phyloP scores from a whole-genome alignment of 2,888 invertebrate genomes.

The Ceriagrion tenellum region DNA sequence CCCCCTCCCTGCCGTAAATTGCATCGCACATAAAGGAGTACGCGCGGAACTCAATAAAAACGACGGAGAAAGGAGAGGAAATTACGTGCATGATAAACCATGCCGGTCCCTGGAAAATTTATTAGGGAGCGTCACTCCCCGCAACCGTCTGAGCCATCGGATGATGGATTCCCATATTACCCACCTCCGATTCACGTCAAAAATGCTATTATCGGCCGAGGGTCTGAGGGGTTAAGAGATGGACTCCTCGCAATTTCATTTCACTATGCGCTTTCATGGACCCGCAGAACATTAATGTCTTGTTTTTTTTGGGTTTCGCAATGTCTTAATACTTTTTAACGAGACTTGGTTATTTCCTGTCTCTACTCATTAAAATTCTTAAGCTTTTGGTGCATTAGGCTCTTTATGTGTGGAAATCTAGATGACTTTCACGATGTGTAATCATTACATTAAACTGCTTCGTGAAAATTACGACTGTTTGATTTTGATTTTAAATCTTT shows the following conservation, averaged over 20 bases:
- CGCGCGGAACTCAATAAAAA: background rate
- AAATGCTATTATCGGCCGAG: background rate
- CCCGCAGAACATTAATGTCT: background rate
- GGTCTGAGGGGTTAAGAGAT: background rate
- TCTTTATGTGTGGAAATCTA: background rate
- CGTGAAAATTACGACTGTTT: no score
- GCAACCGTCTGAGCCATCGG: background rate
- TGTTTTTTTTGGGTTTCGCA: background rate
- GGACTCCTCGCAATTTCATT: background rate
- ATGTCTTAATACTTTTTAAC: background rate
- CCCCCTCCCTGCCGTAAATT: background rate
- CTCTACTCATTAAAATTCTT: background rate
- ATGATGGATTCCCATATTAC: background rate
- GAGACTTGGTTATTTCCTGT: no score
- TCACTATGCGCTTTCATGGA: background rate
- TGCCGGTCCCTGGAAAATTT: background rate
- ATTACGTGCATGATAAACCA: background rate
- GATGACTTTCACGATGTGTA: background rate
- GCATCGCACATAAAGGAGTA: conserved; percentile 4
- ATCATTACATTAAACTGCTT: background rate
- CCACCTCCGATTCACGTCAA: background rate
- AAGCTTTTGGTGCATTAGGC: background rate
- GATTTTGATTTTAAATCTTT: no score
- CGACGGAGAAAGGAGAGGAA: background rate
- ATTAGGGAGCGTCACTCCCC: background rate